Evolutionary conservation across 2,888 invertebrate genomes (phyloP).

Genomic region (Nemotelus pantherinus): DNA sequence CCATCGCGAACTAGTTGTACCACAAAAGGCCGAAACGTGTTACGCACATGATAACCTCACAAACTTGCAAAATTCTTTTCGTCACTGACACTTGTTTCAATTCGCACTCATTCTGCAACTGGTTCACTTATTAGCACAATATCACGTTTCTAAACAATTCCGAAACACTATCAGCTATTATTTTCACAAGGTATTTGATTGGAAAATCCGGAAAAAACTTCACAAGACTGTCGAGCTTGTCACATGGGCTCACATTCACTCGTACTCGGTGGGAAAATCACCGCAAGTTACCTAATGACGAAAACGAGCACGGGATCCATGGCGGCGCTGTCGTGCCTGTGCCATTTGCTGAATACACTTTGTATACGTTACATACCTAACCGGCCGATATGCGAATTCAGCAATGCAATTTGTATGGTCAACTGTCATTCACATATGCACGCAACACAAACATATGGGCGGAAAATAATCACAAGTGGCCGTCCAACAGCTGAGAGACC

Average conservation of each 20-base stretch:
- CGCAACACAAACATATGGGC: too few species aligned
- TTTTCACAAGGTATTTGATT: constrained; percentile 17
- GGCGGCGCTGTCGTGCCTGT: constrained; percentile 18
- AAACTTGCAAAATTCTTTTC: constrained; percentile 13
- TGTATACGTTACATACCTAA: too few species aligned
- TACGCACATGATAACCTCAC: constrained; percentile 41
- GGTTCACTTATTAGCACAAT: not conserved
- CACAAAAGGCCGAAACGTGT: constrained; percentile 31
- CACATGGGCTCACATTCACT: constrained; percentile 28
- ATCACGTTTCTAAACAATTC: not conserved
- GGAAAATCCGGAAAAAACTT: constrained; percentile 9
- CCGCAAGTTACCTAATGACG: constrained; percentile 40
- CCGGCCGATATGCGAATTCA: too few species aligned
- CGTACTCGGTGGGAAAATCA: constrained; percentile 30
- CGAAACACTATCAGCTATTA: not conserved
- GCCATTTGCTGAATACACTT: too few species aligned
- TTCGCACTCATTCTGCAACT: not conserved
- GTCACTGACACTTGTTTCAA: constrained; percentile 38
- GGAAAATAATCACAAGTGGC: too few species aligned
- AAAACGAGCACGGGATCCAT: constrained; percentile 27
- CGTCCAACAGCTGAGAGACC: too few species aligned
- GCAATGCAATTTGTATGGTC: too few species aligned
- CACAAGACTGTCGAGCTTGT: constrained; percentile 30
- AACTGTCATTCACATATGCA: not conserved
- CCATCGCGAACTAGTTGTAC: not conserved